Evolutionary conservation across 2,113 vertebrate genomes (phyloP), one percentile per base, ranked within the genome.

Genomic region (Felis chaus): DNA sequence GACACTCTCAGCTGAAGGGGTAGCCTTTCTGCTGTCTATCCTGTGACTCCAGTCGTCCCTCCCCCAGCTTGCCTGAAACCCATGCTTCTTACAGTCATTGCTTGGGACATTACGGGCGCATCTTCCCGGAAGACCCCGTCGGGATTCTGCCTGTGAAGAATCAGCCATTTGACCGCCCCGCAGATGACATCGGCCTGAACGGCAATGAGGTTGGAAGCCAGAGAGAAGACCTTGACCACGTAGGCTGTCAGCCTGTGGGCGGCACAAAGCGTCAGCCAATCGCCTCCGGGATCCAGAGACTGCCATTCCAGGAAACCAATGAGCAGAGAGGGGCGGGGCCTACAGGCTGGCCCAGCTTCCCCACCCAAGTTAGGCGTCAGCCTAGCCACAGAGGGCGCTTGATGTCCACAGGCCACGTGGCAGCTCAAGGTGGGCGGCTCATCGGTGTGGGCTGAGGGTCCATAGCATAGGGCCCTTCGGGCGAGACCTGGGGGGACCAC

Each of bases 201-300:
- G 69, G 95, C 63, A 0, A 98, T 97, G 81, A 99, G 41, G 6
- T 82, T 95, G 85, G 33, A 25, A 0, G 99, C 98, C 98, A 99
- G 98, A 55, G 99, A 33, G 36, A 99, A 99, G 95, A 99, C 99
- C 97, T 99, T 99, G 79, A 98, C 98, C 55, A 99, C 99, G 0
- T 99, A 99, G 2, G 99, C 99, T 0, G 99, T 99, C 92, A 99
- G 55, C 99, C 99, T 99, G 95, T 25, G 25, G 36, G 23, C 0
- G 12, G 45, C 7, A 48, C 45, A 69, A 69, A 21, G n/a, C 1
- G 4, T 89, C 25, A 93, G 36, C 36, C 95, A 81, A 31, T 65
- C 14, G 5, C 55, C 36, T 74, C 71, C 31, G 53, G 45, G 23
- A 48, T 2, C 16, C 12, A 55, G 27, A 94, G 68, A 61, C 23